Evolutionary conservation across 2,888 invertebrate species (phyloP).

Genomic region (Lasioglossum calceatum): DNA sequence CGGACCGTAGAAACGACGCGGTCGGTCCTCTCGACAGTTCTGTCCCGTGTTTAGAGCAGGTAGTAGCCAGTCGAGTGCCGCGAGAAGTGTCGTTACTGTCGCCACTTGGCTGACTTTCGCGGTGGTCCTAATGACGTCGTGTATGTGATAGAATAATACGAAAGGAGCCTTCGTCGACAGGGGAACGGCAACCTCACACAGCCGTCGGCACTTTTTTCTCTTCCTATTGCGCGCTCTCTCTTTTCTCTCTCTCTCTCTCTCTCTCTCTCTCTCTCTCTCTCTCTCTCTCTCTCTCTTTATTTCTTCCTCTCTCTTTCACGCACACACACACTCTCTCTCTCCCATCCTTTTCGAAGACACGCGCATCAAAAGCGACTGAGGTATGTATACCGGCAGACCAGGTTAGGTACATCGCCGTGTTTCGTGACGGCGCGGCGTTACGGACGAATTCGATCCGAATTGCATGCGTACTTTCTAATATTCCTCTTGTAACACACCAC

Average conservation of each 20-base stretch:
- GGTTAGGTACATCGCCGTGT: conserved; percentile 71
- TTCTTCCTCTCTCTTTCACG: no score
- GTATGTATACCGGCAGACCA: conserved; percentile 73
- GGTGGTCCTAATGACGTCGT: conserved; percentile 47
- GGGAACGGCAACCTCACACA: conserved; percentile 59
- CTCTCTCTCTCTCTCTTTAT: no score
- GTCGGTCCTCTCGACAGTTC: conserved; percentile 56
- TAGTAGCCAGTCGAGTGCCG: conserved; percentile 44
- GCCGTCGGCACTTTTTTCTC: conserved; percentile 58
- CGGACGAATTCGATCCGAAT: conserved; percentile 14
- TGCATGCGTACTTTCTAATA: not conserved
- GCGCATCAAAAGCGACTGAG: conserved; percentile 64
- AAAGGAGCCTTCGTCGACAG: conserved; percentile 42
- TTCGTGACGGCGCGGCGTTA: conserved; percentile 42
- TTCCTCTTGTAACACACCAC: not conserved
- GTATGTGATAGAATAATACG: conserved; percentile 46
- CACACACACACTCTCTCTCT: not conserved
- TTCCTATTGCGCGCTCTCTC: not conserved
- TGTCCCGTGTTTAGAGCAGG: conserved; percentile 44
- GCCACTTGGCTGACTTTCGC: conserved; percentile 25
- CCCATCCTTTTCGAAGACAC: conserved; percentile 57
- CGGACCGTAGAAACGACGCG: conserved; percentile 28
- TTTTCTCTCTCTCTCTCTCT: not conserved
- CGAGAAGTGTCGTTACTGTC: conserved; percentile 44
- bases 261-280: not conserved